phyloP scores from a whole-genome alignment of 2,113 vertebrate species.

The Progne subis region DNA sequence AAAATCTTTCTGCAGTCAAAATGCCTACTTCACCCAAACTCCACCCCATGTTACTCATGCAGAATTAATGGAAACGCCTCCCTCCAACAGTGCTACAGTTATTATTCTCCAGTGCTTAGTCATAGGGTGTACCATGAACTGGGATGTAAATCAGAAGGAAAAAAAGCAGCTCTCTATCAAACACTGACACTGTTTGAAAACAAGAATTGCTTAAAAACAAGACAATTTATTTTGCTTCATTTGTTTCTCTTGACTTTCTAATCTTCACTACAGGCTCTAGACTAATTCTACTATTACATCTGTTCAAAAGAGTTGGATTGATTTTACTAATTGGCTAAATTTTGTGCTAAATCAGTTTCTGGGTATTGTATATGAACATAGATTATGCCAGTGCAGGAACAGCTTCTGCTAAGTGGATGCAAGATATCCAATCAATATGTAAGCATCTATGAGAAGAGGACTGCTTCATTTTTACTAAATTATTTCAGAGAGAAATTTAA shows the following conservation, averaged over 20 bases:
- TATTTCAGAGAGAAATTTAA: background rate
- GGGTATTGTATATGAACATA: background rate
- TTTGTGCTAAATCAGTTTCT: background rate
- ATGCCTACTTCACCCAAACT: background rate
- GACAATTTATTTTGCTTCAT: background rate
- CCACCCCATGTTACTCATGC: background rate
- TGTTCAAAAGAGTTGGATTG: background rate
- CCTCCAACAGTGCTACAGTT: background rate
- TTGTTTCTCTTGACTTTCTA: background rate
- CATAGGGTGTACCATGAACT: background rate
- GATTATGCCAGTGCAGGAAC: background rate
- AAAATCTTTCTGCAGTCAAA: background rate
- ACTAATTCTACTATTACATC: background rate
- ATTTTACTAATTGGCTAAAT: background rate
- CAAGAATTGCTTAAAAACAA: background rate
- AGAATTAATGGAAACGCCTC: background rate
- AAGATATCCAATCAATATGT: background rate
- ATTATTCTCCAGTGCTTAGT: background rate
- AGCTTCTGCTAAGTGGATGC: background rate
- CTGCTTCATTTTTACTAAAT: background rate
- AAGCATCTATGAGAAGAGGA: background rate
- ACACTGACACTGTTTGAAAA: background rate
- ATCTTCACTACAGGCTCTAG: background rate
- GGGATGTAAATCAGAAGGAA: background rate
- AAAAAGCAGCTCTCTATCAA: background rate